Evolutionary conservation across 2,113 vertebrate genomes (phyloP), one percentile per base, ranked within the genome.

Genomic region (Erinaceus europaeus): DNA sequence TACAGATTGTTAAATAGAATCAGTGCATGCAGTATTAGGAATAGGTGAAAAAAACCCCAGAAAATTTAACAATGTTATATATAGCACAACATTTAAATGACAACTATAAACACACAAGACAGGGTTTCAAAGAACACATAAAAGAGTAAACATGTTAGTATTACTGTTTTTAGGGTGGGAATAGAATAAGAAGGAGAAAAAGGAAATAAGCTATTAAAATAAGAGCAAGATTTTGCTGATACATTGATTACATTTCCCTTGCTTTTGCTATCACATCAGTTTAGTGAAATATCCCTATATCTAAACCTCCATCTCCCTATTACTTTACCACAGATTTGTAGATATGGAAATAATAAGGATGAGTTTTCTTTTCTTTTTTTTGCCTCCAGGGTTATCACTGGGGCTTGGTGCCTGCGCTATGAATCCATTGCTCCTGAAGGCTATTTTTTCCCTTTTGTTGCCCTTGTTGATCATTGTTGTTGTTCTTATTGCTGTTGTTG

Each of bases 281-380:
- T 8, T 25, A n/a, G 29, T 64, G 67, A 46, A 92, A 84, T 80
- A 48, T 27, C 15, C 9, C 23, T 27, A 0, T 76, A 48, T 86
- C 46, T 87, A 61, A 69, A 27, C 65, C 20, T 36, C 5, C 32
- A 25, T 17, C 25, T 69, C 61, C 74, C 25, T 69, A 10, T n/a
- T 82, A 53, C 62, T 64, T 80, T 32, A 52, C 57, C 14, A 57
- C 55, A 59, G 48, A n/a, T 71, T 81, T 93, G 81, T 73, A 65
- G 1, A 1, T 79, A 18, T 65, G 40, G 44, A 86, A 68, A 62
- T 29, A 57, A 14, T 21, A n/a, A n/a, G 52, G 18, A 11, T 64
- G 0, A 25, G 5, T n/a, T n/a, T n/a, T n/a, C n/a, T n/a, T n/a
- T n/a, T n/a, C n/a, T n/a, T n/a, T n/a, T n/a, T n/a, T n/a, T n/a